Evolutionary conservation across 2,888 invertebrate species (phyloP).

Genomic region (Falcaria lacertinaria): DNA sequence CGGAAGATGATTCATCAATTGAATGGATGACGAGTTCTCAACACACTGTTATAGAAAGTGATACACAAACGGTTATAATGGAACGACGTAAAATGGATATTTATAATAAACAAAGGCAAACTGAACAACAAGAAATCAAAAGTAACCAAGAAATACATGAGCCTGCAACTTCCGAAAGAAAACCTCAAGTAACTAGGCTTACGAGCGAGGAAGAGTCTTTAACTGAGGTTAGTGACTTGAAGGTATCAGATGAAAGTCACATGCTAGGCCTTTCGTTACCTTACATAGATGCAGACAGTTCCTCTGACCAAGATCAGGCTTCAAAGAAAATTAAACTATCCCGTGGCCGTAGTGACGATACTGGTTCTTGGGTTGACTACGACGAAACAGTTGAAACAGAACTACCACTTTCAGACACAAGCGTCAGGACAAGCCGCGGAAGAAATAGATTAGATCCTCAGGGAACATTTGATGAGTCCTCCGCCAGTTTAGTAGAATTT

Average conservation of each 20-base stretch:
- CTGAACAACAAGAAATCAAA: slow-evolving; percentile 62
- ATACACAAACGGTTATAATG: slow-evolving; percentile 81
- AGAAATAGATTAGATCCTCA: slow-evolving; percentile 70
- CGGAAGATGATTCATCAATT: slow-evolving; percentile 70
- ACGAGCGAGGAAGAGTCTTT: slow-evolving; percentile 85
- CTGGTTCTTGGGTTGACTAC: slow-evolving; percentile 84
- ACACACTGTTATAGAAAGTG: slow-evolving; percentile 69
- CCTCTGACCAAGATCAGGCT: slow-evolving; percentile 67
- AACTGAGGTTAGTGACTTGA: slow-evolving; percentile 82
- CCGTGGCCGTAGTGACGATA: slow-evolving; percentile 83
- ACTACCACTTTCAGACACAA: slow-evolving; percentile 74
- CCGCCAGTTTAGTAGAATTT: slow-evolving; percentile 74
- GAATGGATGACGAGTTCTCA: slow-evolving; percentile 71
- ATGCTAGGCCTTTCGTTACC: slow-evolving; percentile 72
- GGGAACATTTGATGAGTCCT: slow-evolving; percentile 80
- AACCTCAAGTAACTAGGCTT: slow-evolving; percentile 70
- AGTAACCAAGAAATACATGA: slow-evolving; percentile 59
- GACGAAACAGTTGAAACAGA: slow-evolving; percentile 84
- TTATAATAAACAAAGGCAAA: slow-evolving; percentile 76
- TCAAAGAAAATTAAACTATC: slow-evolving; percentile 45
- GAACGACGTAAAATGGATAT: slow-evolving; percentile 81
- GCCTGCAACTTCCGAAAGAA: slow-evolving; percentile 54
- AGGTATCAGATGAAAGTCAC: slow-evolving; percentile 73
- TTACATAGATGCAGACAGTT: slow-evolving; percentile 76
- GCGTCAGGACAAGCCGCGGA: slow-evolving; percentile 36